These are phyloP conservation scores for Pseudochaenichthys georgianus DNA, from an alignment of 2,797 vertebrate species.

Conservation along the genomic window DNA sequence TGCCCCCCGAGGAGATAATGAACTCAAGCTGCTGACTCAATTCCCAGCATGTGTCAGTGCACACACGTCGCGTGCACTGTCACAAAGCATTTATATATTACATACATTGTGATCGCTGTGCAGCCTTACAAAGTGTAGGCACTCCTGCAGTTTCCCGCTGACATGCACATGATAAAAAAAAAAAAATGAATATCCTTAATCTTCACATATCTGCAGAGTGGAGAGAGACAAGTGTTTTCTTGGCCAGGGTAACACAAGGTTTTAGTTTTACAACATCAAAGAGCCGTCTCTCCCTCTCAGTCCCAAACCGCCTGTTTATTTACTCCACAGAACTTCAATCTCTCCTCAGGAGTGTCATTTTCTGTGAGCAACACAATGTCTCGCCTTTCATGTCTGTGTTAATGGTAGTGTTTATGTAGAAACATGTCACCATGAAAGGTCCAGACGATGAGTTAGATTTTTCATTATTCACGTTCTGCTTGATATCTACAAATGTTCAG, in stretches of 20 bases:
- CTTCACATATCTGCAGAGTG: constrained; percentile 6
- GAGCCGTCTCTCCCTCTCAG: constrained; percentile 24
- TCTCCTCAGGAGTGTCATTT: constrained; percentile 38
- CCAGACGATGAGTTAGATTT: constrained; percentile 36
- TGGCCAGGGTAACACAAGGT: constrained; percentile 8
- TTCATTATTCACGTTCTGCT: constrained; percentile 39
- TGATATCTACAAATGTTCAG: constrained; percentile 39
- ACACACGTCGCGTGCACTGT: neutral
- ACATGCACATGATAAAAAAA: neutral
- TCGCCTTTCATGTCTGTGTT: constrained; percentile 22
- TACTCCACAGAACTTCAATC: constrained; percentile 40
- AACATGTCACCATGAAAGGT: constrained; percentile 15
- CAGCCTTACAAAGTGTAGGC: neutral
- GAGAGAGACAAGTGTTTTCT: constrained; percentile 22
- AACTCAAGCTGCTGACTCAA: constrained; percentile 42
- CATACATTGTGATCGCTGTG: neutral
- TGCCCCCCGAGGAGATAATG: constrained; percentile 20
- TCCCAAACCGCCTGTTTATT: constrained; percentile 54
- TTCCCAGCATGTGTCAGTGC: constrained; percentile 25
- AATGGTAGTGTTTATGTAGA: constrained; percentile 1
- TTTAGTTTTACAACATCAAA: constrained; percentile 53
- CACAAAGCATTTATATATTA: constrained; percentile 16
- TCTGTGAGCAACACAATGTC: constrained; percentile 8
- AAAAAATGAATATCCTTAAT: neutral
- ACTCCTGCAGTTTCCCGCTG: neutral